These are phyloP conservation scores for Myoxocephalus aenaeus DNA, from an alignment of 2,797 vertebrate genomes.

Conservation along the genomic window DNA sequence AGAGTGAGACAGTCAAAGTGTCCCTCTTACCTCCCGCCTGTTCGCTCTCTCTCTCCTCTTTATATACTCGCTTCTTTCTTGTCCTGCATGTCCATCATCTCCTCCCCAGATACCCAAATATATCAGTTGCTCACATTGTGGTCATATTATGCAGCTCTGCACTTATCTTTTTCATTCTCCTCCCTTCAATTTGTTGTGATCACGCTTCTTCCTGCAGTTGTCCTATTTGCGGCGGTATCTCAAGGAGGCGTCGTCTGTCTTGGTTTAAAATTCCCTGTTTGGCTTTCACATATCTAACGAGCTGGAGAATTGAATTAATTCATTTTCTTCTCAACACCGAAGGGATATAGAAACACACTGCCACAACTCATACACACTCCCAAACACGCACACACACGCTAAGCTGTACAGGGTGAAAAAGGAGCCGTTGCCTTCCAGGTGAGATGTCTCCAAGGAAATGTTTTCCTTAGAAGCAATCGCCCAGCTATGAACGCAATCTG, in stretches of 20 bases:
- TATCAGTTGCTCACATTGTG: slow-evolving; percentile 31
- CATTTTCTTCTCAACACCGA: slow-evolving; percentile 42
- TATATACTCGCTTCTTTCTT: slow-evolving; percentile 39
- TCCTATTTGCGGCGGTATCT: slow-evolving; percentile 33
- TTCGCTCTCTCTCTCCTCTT: slow-evolving; percentile 23
- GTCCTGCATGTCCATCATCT: slow-evolving; percentile 59
- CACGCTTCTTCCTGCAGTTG: slow-evolving; percentile 5
- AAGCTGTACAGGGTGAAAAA: slow-evolving; percentile 35
- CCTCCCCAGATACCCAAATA: slow-evolving; percentile 38
- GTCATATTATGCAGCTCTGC: slow-evolving; percentile 37
- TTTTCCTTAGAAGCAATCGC: slow-evolving; percentile 50
- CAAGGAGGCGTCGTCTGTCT: slow-evolving; percentile 26
- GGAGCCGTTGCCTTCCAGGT: slow-evolving; percentile 60
- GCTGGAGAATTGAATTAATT: slow-evolving; percentile 63
- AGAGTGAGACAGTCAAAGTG: slow-evolving; percentile 49
- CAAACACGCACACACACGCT: slow-evolving; percentile 15
- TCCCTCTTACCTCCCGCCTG: slow-evolving; percentile 30
- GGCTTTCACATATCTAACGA: slow-evolving; percentile 59
- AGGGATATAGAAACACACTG: slow-evolving; percentile 37
- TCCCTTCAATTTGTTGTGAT: slow-evolving; percentile 40
- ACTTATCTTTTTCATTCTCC: slow-evolving; percentile 43
- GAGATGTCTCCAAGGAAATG: slow-evolving; percentile 64
- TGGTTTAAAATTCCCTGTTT: slow-evolving; percentile 60
- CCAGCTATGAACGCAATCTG: slow-evolving; percentile 65
- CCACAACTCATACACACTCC: slow-evolving; percentile 4